Base-by-base conservation (phyloP, 2,113 vertebrate genomes). In the Notiomystis cincta region DNA sequence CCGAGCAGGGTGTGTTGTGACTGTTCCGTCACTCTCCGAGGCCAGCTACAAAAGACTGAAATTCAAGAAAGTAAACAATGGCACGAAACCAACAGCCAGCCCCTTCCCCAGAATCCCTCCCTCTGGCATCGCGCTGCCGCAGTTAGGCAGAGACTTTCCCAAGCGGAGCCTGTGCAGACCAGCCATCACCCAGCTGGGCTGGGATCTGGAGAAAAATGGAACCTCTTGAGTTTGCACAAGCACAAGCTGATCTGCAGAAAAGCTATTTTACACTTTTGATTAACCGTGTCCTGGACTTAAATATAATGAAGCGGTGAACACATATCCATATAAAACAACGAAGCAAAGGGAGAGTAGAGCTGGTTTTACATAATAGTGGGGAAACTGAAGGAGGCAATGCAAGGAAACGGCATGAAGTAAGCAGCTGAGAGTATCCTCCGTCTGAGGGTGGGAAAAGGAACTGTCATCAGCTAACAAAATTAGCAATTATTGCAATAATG, bases 61-160 rank as follows among this genome's bases (percentile, higher is more conserved):
- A 96, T 13, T 44, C 89, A 96, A 72, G 35, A 94, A 86, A 93
- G 85, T 94, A 97, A 97, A 98, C 97, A 98, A 98, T 97, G 90
- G 96, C 92, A 95, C 33, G 20, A 60, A 93, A 93, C 88, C 96
- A 95, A 84, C 72, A 93, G 96, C 66, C 96, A 82, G 93, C 89
- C 92, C 94, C 96, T 71, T 79, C 96, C 97, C 89, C 96, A 93
- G 96, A 93, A 82, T 80, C 90, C 97, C 73, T 93, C 97, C 97
- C 94, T 95, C 96, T 90, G 96, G 92, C 92, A 81, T 38, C 13
- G 58, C 79, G 53, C 95, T 79, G 94, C 93, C 87, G 95, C 85
- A 81, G 67, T 15, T 54, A 30, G 67, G 90, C 89, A 86, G 77
- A 87, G 67, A 84, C 73, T 67, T 57, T 23, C 7, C 37, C 54